These are phyloP conservation scores for Gortyna flavago DNA, from an alignment of 2,888 invertebrate genomes.

Conservation along the genomic window DNA sequence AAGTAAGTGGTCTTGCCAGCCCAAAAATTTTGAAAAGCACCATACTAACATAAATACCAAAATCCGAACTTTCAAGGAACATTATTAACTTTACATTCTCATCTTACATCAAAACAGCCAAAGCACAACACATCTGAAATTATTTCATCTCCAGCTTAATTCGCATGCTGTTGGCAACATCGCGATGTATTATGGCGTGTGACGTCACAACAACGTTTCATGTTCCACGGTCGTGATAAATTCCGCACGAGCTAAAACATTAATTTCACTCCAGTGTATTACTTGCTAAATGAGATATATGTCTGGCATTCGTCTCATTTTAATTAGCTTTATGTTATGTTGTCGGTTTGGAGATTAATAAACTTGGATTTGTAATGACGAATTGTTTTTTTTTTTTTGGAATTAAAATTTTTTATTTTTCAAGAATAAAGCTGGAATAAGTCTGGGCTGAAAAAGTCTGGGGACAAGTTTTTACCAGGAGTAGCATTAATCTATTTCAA, in stretches of 20 bases:
- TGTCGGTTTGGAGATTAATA: constrained; percentile 25
- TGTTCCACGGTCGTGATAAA: constrained; percentile 59
- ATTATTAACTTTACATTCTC: constrained; percentile 8
- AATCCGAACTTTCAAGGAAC: neutral
- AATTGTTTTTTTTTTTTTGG: constrained; percentile 1
- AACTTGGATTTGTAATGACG: constrained; percentile 9
- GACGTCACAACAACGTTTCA: constrained; percentile 58
- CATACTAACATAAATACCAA: neutral
- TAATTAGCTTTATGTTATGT: constrained; percentile 50
- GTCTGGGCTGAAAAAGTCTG: too few relatives aligned
- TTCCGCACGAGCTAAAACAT: constrained; percentile 65
- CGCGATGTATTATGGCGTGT: constrained; percentile 65
- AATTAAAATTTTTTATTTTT: neutral
- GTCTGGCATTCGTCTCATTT: constrained; percentile 52
- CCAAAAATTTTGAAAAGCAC: too few relatives aligned
- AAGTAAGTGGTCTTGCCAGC: neutral
- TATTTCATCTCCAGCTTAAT: constrained; percentile 66
- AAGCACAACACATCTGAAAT: constrained; percentile 35
- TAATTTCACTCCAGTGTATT: constrained; percentile 66
- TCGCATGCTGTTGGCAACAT: constrained; percentile 56
- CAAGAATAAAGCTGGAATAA: neutral
- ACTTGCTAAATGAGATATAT: constrained; percentile 61
- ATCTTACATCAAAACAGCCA: constrained; percentile 10
- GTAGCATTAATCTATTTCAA: neutral
- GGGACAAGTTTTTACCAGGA: neutral